Evolutionary conservation across 2,797 vertebrate species (phyloP), one percentile per base, ranked within the genome.

Genomic region (Propithecus deckenii): DNA sequence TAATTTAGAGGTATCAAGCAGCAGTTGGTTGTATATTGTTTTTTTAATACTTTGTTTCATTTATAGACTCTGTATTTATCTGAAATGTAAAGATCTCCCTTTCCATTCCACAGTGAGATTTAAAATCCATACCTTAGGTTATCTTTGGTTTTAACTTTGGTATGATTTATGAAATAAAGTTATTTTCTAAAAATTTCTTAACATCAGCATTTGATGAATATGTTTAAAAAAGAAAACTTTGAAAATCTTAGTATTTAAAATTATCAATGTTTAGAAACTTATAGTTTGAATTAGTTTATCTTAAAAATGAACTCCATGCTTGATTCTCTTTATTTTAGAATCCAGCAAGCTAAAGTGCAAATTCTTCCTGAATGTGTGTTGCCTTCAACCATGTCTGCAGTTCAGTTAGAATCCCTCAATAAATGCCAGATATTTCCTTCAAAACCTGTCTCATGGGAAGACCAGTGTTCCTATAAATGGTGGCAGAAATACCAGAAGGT

Each of bases 361-460:
- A 99, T 99, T 98, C 99, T 99, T 79, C 99, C 99, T 0, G 99
- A 99, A 94, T 97, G 99, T 86, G 99, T 99, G 95, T 98, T 99
- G 96, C 99, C 99, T 23, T 99, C 99, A 87, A 99, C 99, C 1
- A 99, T 99, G 98, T 98, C 99, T 83, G 99, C 99, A 3, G 98
- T 99, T 86, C 99, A 99, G 98, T 99, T 99, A 50, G 98, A 98
- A 2, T 99, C 99, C 6, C 99, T 99, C 79, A 99, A 98, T 95
- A 98, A 98, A 76, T 98, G 99, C 97, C 99, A 99, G 25, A 38
- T 99, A 43, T 94, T 98, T 78, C 99, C 99, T 25, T 98, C 98
- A 35, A 98, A 98, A 91, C 99, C 99, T 61, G 92, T 94, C 0
- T 94, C 97, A 2, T 98, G 99, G 98, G 99, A 98, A 97, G 98